Conservation (phyloP, 1,140 invertebrate species). For the Hirudo medicinalis region DNA sequence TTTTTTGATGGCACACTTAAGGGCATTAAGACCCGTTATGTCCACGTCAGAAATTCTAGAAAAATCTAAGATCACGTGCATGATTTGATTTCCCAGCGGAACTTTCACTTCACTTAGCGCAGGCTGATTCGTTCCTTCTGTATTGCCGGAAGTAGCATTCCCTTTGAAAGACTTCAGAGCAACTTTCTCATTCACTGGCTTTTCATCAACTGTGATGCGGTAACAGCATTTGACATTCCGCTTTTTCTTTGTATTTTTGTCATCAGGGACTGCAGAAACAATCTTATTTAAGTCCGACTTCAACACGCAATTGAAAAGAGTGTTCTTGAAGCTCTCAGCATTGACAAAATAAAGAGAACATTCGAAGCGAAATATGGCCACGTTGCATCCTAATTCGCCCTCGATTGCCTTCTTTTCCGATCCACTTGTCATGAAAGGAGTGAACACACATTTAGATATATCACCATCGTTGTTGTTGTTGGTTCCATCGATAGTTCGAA, state of each 20-base stretch:
- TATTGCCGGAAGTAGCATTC: background rate
- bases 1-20: slow-evolving; percentile 2
- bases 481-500: background rate
- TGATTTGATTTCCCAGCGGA: background rate
- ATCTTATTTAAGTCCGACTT: background rate
- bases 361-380: background rate
- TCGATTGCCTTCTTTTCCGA: background rate
- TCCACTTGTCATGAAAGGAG: background rate
- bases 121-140: background rate
- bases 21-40: slow-evolving; percentile 11
- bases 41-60: slow-evolving; percentile 8
- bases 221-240: background rate
- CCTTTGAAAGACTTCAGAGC: background rate
- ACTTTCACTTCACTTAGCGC: too few species aligned
- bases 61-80: slow-evolving; percentile 7
- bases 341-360: background rate
- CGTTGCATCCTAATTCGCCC: background rate
- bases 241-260: background rate
- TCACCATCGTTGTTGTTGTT: background rate
- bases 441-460: background rate
- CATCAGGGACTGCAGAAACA: background rate
- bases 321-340: background rate
- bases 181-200: background rate
- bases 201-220: background rate
- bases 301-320: background rate